These are phyloP conservation scores for Sebastes nivosus DNA, from an alignment of 2,797 vertebrate genomes.

Conservation along the genomic window DNA sequence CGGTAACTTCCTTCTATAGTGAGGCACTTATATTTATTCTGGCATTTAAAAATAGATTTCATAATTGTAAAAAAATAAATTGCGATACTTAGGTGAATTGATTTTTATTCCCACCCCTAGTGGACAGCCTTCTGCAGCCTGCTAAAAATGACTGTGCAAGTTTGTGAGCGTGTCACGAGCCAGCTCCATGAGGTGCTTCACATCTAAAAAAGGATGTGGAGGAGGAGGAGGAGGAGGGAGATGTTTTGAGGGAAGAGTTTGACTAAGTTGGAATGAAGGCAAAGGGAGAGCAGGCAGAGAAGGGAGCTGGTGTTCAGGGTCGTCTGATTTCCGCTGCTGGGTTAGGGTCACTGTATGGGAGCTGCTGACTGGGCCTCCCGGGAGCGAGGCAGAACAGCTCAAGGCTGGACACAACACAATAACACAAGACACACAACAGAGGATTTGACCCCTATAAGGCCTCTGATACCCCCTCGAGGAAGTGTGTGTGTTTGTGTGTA, in stretches of 20 bases:
- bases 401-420: slow-evolving; percentile 29
- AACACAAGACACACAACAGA: slow-evolving; percentile 22
- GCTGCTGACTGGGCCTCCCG: slow-evolving; percentile 45
- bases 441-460: slow-evolving; percentile 46
- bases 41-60: too few species aligned
- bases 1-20: too few species aligned
- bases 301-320: slow-evolving; percentile 36
- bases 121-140: background rate
- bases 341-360: slow-evolving; percentile 43
- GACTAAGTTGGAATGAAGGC: slow-evolving; percentile 29
- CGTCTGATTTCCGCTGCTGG: slow-evolving; percentile 43
- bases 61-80: too few species aligned
- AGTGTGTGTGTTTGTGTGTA: slow-evolving; percentile 39
- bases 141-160: background rate
- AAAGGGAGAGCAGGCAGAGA: slow-evolving; percentile 11
- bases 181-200: background rate
- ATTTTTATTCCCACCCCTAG: too few species aligned
- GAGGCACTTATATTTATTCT: too few species aligned
- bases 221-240: slow-evolving; percentile 7
- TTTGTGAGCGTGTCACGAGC: background rate
- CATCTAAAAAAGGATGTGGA: slow-evolving; percentile 34
- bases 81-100: too few species aligned
- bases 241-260: slow-evolving; percentile 25
- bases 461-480: slow-evolving; percentile 47
- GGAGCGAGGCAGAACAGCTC: slow-evolving; percentile 17